Base-by-base conservation (phyloP, 1,140 invertebrate species). In the Saxidomus purpurata region DNA sequence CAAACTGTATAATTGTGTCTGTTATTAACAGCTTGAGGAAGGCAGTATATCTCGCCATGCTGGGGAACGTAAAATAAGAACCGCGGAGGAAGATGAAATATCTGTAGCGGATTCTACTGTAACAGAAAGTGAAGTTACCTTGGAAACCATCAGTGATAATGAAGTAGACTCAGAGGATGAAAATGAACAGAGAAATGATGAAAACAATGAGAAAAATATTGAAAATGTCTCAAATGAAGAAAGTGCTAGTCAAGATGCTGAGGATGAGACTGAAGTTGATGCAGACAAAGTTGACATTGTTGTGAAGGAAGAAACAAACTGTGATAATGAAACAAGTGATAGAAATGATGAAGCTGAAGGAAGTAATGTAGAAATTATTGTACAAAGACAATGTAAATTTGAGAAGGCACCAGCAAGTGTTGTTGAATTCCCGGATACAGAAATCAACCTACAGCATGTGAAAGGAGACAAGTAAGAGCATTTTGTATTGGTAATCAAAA, bases 381-480 rank as follows among this genome's bases (percentile, higher is more conserved):
- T 55, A 31, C 1, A 28, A 31, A 80, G 25, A 74, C 17, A 63
- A 38, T 15, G 19, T 15, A 34, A 43, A 52, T 1, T 19, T 80
- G 77, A 6, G n/a, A 59, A 59, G 13, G 38, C 47, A 80, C n/a
- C 22, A 15, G 49, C 34, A 55, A 61, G 88, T 13, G 92, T 92
- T 28, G 34, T 82, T 34, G 91, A 91, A 52, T 97, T 97, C 91
- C 97, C 97, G 0, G 97, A 97, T 92, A 97, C 97, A 11, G 92
- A 94, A 83, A 96, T 97, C 36, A 93, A 94, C 79, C 90, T 97
- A 47, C 83, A 94, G 11, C 94, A 95, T 90, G 93, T 96, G 8
- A 92, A 93, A 69, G 96, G 95, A 89, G 95, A 96, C 67, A 95
- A 96, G 94, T 96, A 95, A 92, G 95, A 94, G 67, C 94, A 55